Evolutionary conservation across 2,113 vertebrate species (phyloP).

Genomic region (Bubalus kerabau): DNA sequence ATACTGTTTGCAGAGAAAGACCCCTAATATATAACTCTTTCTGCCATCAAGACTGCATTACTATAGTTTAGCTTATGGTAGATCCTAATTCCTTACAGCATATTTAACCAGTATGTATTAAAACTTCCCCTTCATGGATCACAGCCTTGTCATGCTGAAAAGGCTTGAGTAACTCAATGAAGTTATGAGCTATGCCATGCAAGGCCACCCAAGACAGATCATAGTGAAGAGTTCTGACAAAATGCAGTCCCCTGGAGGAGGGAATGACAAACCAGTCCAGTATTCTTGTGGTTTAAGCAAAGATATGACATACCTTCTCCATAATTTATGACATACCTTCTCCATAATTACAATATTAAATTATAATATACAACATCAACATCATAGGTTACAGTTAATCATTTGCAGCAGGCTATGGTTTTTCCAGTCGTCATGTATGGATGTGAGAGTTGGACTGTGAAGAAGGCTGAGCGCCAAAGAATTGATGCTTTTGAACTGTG

Average conservation of each 20-base stretch:
- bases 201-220: not conserved
- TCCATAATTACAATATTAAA: not conserved
- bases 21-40: not conserved
- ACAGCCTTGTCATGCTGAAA: not conserved
- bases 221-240: not conserved
- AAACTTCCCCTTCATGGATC: not conserved
- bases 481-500: too few species aligned
- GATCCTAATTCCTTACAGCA: not conserved
- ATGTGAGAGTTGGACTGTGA: too few species aligned
- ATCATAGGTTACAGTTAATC: not conserved
- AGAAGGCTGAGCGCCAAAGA: too few species aligned
- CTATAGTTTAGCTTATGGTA: not conserved
- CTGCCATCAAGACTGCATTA: not conserved
- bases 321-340: not conserved
- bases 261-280: not conserved
- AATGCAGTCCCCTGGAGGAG: not conserved
- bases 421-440: too few species aligned
- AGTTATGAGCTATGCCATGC: not conserved
- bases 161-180: not conserved
- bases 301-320: not conserved
- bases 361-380: not conserved
- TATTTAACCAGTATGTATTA: not conserved
- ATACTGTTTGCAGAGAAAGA: not conserved
- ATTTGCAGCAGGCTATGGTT: not conserved
- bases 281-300: not conserved